Base-by-base conservation (phyloP, 2,888 invertebrate species). In the Trissolcus japonicus region DNA sequence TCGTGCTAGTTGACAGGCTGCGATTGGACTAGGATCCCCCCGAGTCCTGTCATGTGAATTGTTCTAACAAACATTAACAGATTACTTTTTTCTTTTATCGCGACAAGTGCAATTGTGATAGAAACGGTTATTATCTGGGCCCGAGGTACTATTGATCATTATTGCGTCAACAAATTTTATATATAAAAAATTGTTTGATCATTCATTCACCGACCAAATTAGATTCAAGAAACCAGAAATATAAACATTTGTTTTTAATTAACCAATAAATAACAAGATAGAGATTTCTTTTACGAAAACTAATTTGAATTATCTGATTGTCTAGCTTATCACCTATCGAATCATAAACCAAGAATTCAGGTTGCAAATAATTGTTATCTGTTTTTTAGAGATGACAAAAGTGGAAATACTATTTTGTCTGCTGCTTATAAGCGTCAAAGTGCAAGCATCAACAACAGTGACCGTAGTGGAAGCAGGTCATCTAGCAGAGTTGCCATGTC, bases 401-500 rank as follows among this genome's bases (percentile, higher is more conserved):
- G 75, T 79, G 35, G 65, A 82, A 53, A 43, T 82, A 73, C 61
- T 83, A 50, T 50, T 84, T 16, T 82, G 72, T 66, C 80, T 83
- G 54, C 79, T 77, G 21, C 43, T 84, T 13, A 73, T 82, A 61
- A 41, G 82, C 48, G 55, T 71, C 19, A 68, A 72, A 74, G 77
- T 75, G 40, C 78, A 76, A 63, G 84, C 80, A n/a, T 54, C 80
- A 19, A 79, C 85, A 72, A 82, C 83, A 71, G 87, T 89, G 57
- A 82, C 85, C 57, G 91, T 93, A 88, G 92, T 93, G 50, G 86
- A 90, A 63, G 91, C 90, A 54, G 93, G 94, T 54, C 89, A 91
- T 60, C 91, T 91, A 65, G 92, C 92, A 43, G 90, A 92, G 62
- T 87, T 94, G 72, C 90, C 91, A 61, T 94, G 94, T 83, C 89